Conservation (phyloP, 2,113 vertebrate species). For the Nymphicus hollandicus region DNA sequence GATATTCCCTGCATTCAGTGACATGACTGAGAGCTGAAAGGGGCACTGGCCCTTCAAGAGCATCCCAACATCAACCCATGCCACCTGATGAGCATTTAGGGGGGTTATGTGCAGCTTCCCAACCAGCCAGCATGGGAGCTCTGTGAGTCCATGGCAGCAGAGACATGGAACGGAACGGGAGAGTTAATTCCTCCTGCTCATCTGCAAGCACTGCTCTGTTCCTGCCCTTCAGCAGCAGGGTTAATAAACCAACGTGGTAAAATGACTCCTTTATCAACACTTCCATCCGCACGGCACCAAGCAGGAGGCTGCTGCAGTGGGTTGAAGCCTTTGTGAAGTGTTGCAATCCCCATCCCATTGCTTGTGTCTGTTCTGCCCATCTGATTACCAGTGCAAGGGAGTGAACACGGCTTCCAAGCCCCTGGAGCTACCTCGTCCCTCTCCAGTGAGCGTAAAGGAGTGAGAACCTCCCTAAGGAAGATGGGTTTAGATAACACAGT, state of each 20-base stretch:
- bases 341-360: rapidly evolving
- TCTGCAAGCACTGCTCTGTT: background rate
- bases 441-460: background rate
- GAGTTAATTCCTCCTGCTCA: background rate
- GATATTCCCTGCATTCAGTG: background rate
- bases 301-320: background rate
- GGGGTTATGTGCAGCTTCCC: background rate
- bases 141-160: background rate
- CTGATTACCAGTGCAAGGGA: background rate
- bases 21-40: background rate
- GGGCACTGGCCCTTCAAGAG: background rate
- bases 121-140: background rate
- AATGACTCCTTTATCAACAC: background rate
- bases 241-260: background rate
- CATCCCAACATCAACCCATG: background rate
- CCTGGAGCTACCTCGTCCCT: background rate
- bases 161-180: background rate
- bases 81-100: background rate
- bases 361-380: background rate
- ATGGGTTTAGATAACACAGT: background rate
- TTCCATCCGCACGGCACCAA: background rate
- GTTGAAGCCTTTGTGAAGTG: background rate
- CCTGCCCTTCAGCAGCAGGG: background rate
- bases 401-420: background rate
- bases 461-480: background rate